Conservation (phyloP, 2,113 vertebrate genomes). For the Plotosus lineatus region DNA sequence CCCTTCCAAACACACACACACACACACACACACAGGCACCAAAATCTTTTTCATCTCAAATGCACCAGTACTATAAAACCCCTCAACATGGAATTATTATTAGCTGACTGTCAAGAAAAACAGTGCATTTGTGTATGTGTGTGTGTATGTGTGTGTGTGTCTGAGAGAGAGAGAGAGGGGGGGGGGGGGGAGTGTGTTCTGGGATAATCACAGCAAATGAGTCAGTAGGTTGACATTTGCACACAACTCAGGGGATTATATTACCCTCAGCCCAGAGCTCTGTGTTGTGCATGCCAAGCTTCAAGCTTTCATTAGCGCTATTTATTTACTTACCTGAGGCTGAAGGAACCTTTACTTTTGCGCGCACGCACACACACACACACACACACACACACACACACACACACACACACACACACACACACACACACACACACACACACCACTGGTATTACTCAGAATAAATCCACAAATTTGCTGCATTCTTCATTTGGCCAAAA, state of each 20-base stretch:
- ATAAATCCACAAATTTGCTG: background rate
- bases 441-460: background rate
- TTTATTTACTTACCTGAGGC: constrained; percentile 58
- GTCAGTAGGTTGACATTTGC: constrained; percentile 67
- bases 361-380: constrained; percentile 24
- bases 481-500: background rate
- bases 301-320: constrained; percentile 58
- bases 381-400: background rate
- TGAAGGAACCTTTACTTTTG: constrained; percentile 44
- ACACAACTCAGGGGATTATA: constrained; percentile 56
- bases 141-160: constrained; percentile 36
- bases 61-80: background rate
- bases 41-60: constrained; percentile 7
- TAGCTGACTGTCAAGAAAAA: constrained; percentile 38
- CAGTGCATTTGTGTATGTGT: constrained; percentile 39
- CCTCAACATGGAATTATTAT: constrained; percentile 35
- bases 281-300: constrained; percentile 56
- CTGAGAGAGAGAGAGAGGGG: constrained; percentile 9
- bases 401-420: constrained; percentile 3
- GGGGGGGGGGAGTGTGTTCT: constrained; percentile 30
- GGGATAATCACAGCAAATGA: constrained; percentile 57
- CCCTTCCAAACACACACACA: constrained; percentile 47
- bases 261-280: constrained; percentile 48
- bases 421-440: background rate
- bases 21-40: background rate